phyloP scores from a whole-genome alignment of 2,888 invertebrate species.

The Charanyca ferruginea region DNA sequence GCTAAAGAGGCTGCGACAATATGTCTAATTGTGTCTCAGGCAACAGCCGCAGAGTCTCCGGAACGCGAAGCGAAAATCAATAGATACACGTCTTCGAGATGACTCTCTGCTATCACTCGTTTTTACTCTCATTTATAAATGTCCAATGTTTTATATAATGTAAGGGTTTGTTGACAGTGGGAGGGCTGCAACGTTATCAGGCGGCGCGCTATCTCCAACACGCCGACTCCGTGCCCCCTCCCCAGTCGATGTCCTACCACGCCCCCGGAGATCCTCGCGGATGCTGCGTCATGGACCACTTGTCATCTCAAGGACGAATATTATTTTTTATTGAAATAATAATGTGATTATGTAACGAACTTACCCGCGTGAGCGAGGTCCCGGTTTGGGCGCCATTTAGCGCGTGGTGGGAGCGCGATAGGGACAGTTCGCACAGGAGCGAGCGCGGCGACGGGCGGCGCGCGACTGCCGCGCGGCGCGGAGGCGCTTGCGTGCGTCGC shows the following conservation, averaged over 20 bases:
- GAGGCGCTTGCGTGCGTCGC: slow-evolving; percentile 79
- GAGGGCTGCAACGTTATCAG: slow-evolving; percentile 85
- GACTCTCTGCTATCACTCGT: slow-evolving; percentile 71
- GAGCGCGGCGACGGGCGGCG: slow-evolving; percentile 82
- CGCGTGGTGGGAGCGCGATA: slow-evolving; percentile 81
- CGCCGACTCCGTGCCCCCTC: slow-evolving; percentile 81
- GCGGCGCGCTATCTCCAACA: slow-evolving; percentile 78
- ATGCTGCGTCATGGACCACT: slow-evolving; percentile 81
- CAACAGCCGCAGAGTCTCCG: slow-evolving; percentile 67
- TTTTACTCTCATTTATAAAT: slow-evolving; percentile 61
- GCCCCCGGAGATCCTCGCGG: slow-evolving; percentile 80
- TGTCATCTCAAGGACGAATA: slow-evolving; percentile 37
- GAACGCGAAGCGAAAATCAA: slow-evolving; percentile 83
- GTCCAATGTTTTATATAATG: slow-evolving; percentile 72
- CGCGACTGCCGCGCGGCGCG: slow-evolving; percentile 80
- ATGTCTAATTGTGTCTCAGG: slow-evolving; percentile 74
- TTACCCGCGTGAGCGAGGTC: slow-evolving; percentile 86
- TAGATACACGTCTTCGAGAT: slow-evolving; percentile 80
- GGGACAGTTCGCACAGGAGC: slow-evolving; percentile 69
- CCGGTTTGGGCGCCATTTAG: slow-evolving; percentile 88
- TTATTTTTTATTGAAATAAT: slow-evolving; percentile 26
- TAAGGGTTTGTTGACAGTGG: slow-evolving; percentile 88
- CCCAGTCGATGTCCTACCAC: slow-evolving; percentile 81
- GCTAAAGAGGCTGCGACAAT: slow-evolving; percentile 81
- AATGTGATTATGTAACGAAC: slow-evolving; percentile 72